Evolutionary conservation across 1,140 invertebrate species (phyloP).

Genomic region (Diprion similis): DNA sequence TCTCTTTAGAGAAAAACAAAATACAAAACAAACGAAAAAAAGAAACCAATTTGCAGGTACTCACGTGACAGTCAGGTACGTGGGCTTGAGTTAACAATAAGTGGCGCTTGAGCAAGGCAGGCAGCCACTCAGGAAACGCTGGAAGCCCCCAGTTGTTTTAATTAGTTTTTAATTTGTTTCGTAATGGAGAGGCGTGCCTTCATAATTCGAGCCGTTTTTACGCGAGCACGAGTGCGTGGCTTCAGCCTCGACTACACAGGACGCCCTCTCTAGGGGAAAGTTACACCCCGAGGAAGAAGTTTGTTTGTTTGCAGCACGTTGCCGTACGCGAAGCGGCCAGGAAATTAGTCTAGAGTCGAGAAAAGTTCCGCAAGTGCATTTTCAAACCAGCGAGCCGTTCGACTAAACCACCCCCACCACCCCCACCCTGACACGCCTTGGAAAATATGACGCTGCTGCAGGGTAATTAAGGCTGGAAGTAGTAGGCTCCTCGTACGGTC

Average conservation of each 20-base stretch:
- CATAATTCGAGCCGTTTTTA: constrained; percentile 48
- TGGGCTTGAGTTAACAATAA: neutral
- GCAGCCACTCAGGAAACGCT: constrained; percentile 7
- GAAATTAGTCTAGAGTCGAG: constrained; percentile 50
- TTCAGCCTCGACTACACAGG: neutral
- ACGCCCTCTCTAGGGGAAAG: constrained; percentile 7
- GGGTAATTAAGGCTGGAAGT: neutral
- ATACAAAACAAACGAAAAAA: too few relatives aligned
- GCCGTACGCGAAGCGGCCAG: constrained; percentile 27
- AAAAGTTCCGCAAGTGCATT: constrained; percentile 13
- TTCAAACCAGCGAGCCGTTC: neutral
- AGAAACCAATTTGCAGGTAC: too few relatives aligned
- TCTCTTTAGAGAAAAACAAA: too few relatives aligned
- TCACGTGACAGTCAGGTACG: too few relatives aligned
- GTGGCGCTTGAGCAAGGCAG: neutral
- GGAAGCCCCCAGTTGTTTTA: constrained; percentile 41
- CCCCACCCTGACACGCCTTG: neutral
- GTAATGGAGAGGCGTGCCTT: constrained; percentile 42
- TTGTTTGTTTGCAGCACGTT: constrained; percentile 20
- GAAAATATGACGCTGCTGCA: neutral
- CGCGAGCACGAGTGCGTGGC: constrained; percentile 24
- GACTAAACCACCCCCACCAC: too few relatives aligned
- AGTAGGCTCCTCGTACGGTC: too few relatives aligned
- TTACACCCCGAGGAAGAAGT: constrained; percentile 11
- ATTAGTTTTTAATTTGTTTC: constrained; percentile 57